phyloP scores from a whole-genome alignment of 1,140 invertebrate species.

The Drosophila jambulina region DNA sequence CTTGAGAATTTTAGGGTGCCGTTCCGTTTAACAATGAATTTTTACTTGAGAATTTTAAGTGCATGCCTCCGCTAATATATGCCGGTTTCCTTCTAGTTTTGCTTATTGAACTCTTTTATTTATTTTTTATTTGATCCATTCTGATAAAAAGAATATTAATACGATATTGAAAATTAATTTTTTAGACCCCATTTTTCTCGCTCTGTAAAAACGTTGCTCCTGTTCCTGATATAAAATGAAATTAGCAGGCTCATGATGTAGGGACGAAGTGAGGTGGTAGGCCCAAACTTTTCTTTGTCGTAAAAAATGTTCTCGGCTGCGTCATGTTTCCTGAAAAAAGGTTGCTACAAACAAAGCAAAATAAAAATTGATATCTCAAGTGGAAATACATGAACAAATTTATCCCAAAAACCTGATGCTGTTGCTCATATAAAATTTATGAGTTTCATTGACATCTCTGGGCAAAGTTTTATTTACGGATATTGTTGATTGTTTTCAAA shows the following conservation, averaged over 20 bases:
- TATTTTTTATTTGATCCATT: neutral
- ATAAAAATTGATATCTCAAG: conserved; percentile 31
- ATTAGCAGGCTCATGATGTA: conserved; percentile 20
- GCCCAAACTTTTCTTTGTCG: conserved; percentile 34
- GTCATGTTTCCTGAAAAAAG: conserved; percentile 34
- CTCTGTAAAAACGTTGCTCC: conserved; percentile 7
- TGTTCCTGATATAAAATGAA: conserved; percentile 25
- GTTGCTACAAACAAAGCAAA: conserved; percentile 2
- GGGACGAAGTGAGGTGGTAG: neutral
- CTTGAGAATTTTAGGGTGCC: neutral
- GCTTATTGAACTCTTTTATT: too few species aligned
- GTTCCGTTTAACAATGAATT: neutral
- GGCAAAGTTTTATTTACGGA: conserved; percentile 20
- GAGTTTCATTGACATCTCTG: conserved; percentile 18
- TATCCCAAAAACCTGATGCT: conserved; percentile 23
- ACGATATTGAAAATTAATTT: neutral
- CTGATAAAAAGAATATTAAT: neutral
- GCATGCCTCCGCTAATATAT: too few species aligned
- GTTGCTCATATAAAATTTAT: conserved; percentile 37
- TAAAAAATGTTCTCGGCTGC: conserved; percentile 22
- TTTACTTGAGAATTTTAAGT: neutral
- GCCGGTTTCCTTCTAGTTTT: neutral
- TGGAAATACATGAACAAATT: conserved; percentile 44
- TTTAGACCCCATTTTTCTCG: neutral
- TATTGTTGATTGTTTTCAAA: conserved; percentile 17